Base-by-base conservation (phyloP, 2,113 vertebrate genomes). In the Thymallus thymallus region DNA sequence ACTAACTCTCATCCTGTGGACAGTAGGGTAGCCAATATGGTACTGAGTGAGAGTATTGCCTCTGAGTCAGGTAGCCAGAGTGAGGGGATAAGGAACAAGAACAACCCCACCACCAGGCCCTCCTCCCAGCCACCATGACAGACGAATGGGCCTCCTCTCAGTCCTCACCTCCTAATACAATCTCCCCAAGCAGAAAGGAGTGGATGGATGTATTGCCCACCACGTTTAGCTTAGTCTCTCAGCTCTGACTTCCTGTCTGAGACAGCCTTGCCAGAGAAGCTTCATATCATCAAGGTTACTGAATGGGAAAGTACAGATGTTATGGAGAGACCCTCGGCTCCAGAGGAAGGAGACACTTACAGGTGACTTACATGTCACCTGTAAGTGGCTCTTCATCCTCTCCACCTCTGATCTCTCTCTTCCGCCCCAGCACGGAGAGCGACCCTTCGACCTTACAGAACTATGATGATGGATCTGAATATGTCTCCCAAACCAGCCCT, bases 141-240 rank as follows among this genome's bases (percentile, higher is more conserved):
- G 48, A 51, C 1, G 5, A 51, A 51, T 18, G 12, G 48, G 61
- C 58, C n/a, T 48, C 23, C 1, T 73, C 72, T 77, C 74, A 78
- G 64, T 78, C 75, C 48, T 80, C 63, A 26, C 30, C 75, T 23
- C 29, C 71, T 73, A 69, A 72, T 71, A 76, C 69, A 68, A 45
- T 67, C 1, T 70, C 60, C 22, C 73, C 76, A 51, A 72, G 55
- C 60, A 75, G 67, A 76, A 60, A 74, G 29, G 79, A 68, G 48
- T 32, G 1, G 26, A 41, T 20, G 3, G 63, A 73, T 22, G 30
- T 7, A 72, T 75, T 32, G 5, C 65, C 16, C 16, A 22, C 16
- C 48, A 18, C 68, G 24, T 14, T 1, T 23, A 77, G 46, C 56
- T 70, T 14, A 13, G 30, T 45, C 18, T 48, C 68, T 1, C 69